Conservation (phyloP, 2,113 vertebrate genomes). For the Chunga burmeisteri region DNA sequence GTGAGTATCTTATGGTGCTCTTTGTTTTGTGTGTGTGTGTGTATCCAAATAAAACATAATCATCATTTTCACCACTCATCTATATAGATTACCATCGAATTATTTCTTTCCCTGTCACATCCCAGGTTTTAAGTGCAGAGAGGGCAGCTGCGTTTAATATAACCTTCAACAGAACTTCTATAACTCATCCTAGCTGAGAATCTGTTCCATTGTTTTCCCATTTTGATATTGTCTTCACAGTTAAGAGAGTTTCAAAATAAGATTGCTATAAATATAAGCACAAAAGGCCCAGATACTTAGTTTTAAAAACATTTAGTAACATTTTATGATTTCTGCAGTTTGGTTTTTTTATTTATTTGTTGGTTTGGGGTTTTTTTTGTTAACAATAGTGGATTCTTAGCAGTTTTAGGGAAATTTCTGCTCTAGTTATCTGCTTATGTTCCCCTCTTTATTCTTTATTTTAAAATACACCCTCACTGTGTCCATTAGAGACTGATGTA, state of each 20-base stretch:
- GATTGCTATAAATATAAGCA: not conserved
- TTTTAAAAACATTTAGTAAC: not conserved
- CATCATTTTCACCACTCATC: not conserved
- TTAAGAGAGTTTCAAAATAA: not conserved
- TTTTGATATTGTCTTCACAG: not conserved
- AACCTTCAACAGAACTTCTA: not conserved
- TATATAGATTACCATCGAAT: not conserved
- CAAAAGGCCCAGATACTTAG: not conserved
- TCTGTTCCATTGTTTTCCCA: not conserved
- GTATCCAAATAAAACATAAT: not conserved
- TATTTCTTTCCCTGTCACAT: not conserved
- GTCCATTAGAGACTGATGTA: not conserved
- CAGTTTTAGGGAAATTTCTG: not conserved
- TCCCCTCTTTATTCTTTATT: not conserved
- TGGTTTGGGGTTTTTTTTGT: not conserved
- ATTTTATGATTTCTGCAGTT: not conserved
- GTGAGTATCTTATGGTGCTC: not conserved
- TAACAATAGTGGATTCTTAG: not conserved
- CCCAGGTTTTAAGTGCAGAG: not conserved
- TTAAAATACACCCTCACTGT: not conserved
- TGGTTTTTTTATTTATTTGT: not conserved
- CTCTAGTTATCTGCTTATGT: not conserved
- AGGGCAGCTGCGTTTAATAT: not conserved
- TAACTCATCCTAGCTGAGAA: not conserved
- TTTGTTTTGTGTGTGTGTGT: not conserved